These are phyloP conservation scores for Pteronura brasiliensis DNA, from an alignment of 2,113 vertebrate genomes.

Conservation along the genomic window DNA sequence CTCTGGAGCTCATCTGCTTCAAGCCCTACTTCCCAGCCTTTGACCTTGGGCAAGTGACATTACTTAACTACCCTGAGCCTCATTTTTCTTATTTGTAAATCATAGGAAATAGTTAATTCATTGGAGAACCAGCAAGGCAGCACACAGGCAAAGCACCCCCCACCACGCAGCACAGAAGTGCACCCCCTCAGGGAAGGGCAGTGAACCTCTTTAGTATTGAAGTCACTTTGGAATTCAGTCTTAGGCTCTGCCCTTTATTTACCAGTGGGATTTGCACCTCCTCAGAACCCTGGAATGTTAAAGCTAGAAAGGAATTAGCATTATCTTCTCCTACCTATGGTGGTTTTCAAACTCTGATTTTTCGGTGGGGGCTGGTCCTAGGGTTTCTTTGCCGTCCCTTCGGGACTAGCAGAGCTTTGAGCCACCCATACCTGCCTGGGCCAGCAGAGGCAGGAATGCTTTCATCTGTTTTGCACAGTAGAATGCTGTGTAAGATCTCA, in stretches of 20 bases:
- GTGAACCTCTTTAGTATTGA: neutral
- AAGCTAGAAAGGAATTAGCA: neutral
- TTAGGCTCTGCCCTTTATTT: neutral
- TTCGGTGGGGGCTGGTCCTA: neutral
- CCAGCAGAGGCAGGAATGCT: neutral
- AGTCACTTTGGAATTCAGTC: neutral
- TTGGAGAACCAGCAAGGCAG: neutral
- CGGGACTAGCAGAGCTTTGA: neutral
- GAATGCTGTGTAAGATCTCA: neutral
- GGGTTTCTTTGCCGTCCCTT: neutral
- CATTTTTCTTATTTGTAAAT: neutral
- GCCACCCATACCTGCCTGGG: neutral
- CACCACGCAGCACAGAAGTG: neutral
- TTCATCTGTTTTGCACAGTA: neutral
- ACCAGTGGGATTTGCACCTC: neutral
- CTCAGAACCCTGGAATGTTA: neutral
- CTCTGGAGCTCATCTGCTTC: neutral
- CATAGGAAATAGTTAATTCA: neutral
- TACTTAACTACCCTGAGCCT: neutral
- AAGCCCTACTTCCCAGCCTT: neutral
- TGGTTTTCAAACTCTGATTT: neutral
- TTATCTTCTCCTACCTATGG: neutral
- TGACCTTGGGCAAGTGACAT: neutral
- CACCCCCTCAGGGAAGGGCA: neutral
- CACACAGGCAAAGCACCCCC: neutral